Evolutionary conservation across 1,140 invertebrate species (phyloP).

Genomic region (Micrasema minimum): DNA sequence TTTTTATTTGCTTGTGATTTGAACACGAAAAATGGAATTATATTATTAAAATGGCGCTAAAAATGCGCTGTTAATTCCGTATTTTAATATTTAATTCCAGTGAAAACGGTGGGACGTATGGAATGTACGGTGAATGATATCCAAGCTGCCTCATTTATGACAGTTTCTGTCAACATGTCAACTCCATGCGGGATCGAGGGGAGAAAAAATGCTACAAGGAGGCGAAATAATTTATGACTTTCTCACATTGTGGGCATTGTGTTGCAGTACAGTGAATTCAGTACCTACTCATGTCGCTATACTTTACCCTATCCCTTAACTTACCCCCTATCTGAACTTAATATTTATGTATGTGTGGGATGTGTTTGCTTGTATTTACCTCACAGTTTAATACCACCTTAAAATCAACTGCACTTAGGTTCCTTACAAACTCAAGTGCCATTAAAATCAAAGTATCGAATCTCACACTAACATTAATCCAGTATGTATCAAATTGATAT

Average conservation of each 20-base stretch:
- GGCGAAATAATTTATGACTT: constrained; percentile 51
- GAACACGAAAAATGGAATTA: no score
- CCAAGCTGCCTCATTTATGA: constrained; percentile 45
- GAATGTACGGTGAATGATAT: background rate
- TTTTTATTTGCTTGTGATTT: no score
- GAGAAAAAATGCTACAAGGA: constrained; percentile 36
- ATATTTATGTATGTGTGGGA: no score
- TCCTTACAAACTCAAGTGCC: no score
- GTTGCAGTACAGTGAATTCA: constrained; percentile 39
- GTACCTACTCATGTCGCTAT: constrained; percentile 17
- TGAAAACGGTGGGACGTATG: background rate
- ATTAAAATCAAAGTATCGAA: no score
- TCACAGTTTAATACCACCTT: constrained; percentile 23
- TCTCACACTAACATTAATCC: no score
- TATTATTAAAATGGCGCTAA: no score
- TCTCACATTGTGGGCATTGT: constrained; percentile 49
- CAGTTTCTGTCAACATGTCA: constrained; percentile 49
- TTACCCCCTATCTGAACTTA: no score
- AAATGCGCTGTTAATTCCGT: no score
- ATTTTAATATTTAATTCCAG: no score
- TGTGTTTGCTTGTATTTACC: background rate
- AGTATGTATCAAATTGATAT: no score
- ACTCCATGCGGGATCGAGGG: constrained; percentile 32
- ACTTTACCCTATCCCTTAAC: background rate
- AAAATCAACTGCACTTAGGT: background rate